Conservation (phyloP, 2,113 vertebrate species). For the Coreoperca whiteheadi region DNA sequence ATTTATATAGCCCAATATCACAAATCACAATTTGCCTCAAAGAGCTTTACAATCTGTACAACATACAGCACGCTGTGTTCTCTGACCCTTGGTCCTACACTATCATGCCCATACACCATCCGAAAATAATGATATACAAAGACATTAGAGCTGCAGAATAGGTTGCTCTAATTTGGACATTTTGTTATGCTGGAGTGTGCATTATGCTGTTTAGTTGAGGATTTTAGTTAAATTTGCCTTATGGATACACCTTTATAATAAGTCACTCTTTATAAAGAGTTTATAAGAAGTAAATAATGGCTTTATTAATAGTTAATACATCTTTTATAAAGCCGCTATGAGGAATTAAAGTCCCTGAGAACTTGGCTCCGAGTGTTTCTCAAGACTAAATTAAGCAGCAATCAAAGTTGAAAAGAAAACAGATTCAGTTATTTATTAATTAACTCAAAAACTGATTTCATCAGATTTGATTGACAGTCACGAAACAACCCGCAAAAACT, state of each 20-base stretch:
- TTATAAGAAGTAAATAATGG: not conserved
- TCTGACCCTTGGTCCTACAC: too few species aligned
- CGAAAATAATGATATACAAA: not conserved
- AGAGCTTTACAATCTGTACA: too few species aligned
- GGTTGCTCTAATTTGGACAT: not conserved
- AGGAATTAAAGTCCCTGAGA: not conserved
- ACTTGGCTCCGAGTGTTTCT: not conserved
- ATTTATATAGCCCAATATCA: too few species aligned
- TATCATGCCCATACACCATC: not conserved
- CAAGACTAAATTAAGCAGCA: not conserved
- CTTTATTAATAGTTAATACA: not conserved
- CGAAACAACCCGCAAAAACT: not conserved
- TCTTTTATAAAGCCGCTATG: not conserved
- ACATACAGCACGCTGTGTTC: too few species aligned
- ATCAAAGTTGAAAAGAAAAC: not conserved
- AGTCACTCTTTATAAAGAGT: not conserved
- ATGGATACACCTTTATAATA: not conserved
- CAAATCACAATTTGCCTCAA: too few species aligned
- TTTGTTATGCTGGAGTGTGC: not conserved
- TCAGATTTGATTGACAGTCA: not conserved
- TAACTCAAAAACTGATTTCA: not conserved
- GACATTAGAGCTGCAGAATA: not conserved
- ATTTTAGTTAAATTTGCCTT: not conserved
- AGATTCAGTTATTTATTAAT: not conserved
- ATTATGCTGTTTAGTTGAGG: not conserved